Evolutionary conservation across 1,140 invertebrate genomes (phyloP).

Genomic region (Sitophilus oryzae): DNA sequence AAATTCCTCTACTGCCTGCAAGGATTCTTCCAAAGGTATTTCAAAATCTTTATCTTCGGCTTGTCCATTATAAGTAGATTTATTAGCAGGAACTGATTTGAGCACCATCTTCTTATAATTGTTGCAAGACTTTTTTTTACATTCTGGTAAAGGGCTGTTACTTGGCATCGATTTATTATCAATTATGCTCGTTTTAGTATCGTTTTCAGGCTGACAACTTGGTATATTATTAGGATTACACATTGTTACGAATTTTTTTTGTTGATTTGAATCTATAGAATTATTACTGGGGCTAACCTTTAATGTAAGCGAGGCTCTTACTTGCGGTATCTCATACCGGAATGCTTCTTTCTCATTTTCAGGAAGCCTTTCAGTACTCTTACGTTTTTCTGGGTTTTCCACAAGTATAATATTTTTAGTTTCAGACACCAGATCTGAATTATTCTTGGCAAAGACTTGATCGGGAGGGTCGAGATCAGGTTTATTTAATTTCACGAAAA

Average conservation of each 20-base stretch:
- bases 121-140: no score
- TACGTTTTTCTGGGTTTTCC: no score
- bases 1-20: constrained; percentile 14
- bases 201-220: not conserved
- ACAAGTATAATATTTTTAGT: not conserved
- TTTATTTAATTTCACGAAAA: not conserved
- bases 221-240: not conserved
- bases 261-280: not conserved
- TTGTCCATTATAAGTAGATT: not conserved
- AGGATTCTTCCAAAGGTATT: constrained; percentile 15
- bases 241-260: not conserved
- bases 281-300: constrained; percentile 2
- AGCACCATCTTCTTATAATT: no score
- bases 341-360: constrained; percentile 8
- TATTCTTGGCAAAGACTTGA: not conserved
- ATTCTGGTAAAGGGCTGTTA: not conserved
- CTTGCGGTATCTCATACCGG: constrained; percentile 5
- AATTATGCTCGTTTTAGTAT: no score
- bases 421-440: not conserved
- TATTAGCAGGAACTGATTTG: constrained; percentile 3
- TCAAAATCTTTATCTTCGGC: constrained; percentile 20
- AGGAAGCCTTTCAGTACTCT: no score
- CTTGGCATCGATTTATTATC: not conserved
- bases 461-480: not conserved
- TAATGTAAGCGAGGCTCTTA: constrained; percentile 13